Evolutionary conservation across 2,888 invertebrate genomes (phyloP).

Genomic region (Brenthis ino): DNA sequence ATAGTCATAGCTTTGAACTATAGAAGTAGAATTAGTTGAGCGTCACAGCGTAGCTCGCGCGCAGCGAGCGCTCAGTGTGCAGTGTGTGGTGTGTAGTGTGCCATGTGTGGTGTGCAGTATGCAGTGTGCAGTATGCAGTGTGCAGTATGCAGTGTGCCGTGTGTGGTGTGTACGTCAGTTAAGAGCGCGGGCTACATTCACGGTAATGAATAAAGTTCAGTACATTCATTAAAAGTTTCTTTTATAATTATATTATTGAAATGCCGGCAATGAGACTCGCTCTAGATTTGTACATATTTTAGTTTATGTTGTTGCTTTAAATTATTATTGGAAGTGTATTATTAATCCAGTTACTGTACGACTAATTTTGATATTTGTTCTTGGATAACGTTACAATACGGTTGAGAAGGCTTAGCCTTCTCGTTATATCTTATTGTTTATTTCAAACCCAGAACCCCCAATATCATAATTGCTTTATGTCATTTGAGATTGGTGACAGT

Average conservation of each 20-base stretch:
- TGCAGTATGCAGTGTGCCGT: not conserved
- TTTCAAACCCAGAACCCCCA: no score
- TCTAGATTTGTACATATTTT: not conserved
- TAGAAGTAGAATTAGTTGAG: no score
- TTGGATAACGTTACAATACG: no score
- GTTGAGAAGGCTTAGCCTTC: no score
- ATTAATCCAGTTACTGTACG: no score
- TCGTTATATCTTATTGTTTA: no score
- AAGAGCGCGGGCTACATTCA: not conserved
- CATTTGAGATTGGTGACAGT: no score
- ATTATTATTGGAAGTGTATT: no score
- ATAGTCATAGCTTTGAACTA: no score
- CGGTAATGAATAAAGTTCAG: conserved; percentile 10
- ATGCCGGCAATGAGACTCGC: conserved; percentile 8
- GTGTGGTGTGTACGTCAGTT: not conserved
- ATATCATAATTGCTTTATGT: no score
- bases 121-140: not conserved
- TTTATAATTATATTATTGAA: conserved; percentile 20
- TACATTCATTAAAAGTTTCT: conserved; percentile 20
- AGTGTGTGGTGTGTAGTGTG: not conserved
- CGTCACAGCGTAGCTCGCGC: conserved; percentile 3
- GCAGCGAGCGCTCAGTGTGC: conserved; percentile 58
- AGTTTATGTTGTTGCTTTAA: not conserved
- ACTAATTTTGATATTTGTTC: no score
- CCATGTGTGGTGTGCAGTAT: not conserved